These are phyloP conservation scores for Actias luna DNA, from an alignment of 2,888 invertebrate species.

Conservation along the genomic window DNA sequence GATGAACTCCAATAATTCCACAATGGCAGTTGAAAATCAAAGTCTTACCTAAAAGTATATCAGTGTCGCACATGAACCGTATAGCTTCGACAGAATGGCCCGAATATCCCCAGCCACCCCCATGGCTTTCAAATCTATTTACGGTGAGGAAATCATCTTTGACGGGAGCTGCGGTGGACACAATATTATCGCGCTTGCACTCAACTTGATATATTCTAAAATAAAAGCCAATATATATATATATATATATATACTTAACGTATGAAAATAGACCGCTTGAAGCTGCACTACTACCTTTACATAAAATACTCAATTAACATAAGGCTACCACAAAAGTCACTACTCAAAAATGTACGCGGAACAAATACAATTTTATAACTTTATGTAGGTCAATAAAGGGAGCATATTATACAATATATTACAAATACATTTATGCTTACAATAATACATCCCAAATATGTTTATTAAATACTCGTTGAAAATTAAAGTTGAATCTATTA, in stretches of 20 bases:
- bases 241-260: not conserved
- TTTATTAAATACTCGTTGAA: too few species aligned
- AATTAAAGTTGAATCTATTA: too few species aligned
- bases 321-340: too few species aligned
- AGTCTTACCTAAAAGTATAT: conserved; percentile 86
- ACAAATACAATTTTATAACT: too few species aligned
- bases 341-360: too few species aligned
- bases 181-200: conserved; percentile 53
- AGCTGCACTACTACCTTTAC: too few species aligned
- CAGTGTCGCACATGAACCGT: conserved; percentile 96
- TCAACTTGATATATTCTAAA: conserved; percentile 55
- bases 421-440: too few species aligned
- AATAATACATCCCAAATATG: too few species aligned
- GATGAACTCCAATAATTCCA: not conserved
- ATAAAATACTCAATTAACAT: too few species aligned
- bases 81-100: conserved; percentile 98
- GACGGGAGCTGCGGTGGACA: conserved; percentile 60
- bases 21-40: not conserved
- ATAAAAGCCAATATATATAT: not conserved
- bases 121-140: conserved; percentile 96
- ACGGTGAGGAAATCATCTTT: conserved; percentile 92
- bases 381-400: too few species aligned
- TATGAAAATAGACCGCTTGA: too few species aligned
- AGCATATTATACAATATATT: too few species aligned
- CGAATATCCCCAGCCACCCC: conserved; percentile 99